These are phyloP conservation scores for Craseonycteris thonglongyai DNA, from an alignment of 2,113 vertebrate genomes.

Conservation along the genomic window DNA sequence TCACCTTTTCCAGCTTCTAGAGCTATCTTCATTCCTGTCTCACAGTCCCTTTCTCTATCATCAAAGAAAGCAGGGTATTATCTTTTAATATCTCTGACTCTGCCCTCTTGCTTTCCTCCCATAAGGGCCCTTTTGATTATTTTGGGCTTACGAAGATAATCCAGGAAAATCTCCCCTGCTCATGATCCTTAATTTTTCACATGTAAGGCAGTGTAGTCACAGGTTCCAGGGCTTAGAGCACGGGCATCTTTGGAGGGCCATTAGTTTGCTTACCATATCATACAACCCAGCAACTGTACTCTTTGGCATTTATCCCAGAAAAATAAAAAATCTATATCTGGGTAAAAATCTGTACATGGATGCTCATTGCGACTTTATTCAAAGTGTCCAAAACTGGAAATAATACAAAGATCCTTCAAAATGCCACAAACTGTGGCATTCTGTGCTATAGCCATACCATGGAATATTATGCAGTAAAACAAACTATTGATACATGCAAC, in stretches of 20 bases:
- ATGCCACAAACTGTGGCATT: neutral
- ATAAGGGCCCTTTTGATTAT: neutral
- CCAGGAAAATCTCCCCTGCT: neutral
- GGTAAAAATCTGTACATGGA: neutral
- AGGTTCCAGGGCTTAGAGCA: neutral
- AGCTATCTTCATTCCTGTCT: neutral
- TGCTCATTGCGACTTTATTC: neutral
- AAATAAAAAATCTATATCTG: neutral
- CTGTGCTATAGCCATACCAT: neutral
- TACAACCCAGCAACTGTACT: neutral
- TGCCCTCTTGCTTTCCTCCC: neutral
- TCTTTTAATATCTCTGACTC: neutral
- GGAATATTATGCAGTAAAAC: neutral
- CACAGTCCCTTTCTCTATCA: neutral
- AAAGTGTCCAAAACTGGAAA: neutral
- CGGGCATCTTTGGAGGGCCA: neutral
- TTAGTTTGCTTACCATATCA: neutral
- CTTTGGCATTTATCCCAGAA: neutral
- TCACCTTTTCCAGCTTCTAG: neutral
- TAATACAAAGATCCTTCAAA: neutral
- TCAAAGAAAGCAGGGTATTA: neutral
- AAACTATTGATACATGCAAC: neutral
- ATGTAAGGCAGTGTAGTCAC: neutral
- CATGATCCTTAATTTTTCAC: neutral
- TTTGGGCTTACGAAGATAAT: neutral